A percentile compares a stretch with the other conserved stretches of the same genome.
Conservation (phyloP, 2,113 vertebrate genomes). For the Ramphastos sulfuratus region DNA sequence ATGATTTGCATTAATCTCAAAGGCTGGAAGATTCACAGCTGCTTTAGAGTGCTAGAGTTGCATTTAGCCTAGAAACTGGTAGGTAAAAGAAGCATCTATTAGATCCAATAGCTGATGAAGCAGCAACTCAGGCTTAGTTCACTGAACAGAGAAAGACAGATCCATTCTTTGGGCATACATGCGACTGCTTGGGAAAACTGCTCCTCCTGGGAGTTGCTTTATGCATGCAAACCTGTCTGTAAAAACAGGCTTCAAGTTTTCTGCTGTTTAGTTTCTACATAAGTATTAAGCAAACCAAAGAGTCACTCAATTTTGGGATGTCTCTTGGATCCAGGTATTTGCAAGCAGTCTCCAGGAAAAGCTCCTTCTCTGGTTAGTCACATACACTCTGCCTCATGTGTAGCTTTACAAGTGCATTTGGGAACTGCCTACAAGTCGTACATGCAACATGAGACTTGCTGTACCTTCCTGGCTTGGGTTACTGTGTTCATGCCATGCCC, state of each 20-base stretch:
- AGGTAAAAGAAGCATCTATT: neutral
- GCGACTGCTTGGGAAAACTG: neutral
- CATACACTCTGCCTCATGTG: neutral
- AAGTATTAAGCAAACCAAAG: neutral
- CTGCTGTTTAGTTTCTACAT: neutral
- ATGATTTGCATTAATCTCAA: neutral
- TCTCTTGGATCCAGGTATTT: neutral
- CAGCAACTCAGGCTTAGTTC: neutral
- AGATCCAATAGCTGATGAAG: neutral
- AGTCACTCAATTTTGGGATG: neutral
- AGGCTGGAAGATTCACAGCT: neutral
- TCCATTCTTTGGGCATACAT: neutral
- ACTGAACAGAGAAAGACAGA: neutral
- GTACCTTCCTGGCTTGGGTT: neutral
- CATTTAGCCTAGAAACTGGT: neutral
- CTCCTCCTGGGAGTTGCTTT: neutral
- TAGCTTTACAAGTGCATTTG: neutral
- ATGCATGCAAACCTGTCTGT: neutral
- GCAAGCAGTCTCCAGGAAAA: neutral
- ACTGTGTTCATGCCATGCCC: neutral
- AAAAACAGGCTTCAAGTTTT: neutral
- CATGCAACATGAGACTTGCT: neutral
- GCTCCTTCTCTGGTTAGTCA: neutral
- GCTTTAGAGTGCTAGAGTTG: neutral
- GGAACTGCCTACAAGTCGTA: neutral